A percentile compares a stretch with the other conserved stretches of the same genome.
phyloP scores from a whole-genome alignment of 2,113 vertebrate genomes.

The Heloderma charlesbogerti region DNA sequence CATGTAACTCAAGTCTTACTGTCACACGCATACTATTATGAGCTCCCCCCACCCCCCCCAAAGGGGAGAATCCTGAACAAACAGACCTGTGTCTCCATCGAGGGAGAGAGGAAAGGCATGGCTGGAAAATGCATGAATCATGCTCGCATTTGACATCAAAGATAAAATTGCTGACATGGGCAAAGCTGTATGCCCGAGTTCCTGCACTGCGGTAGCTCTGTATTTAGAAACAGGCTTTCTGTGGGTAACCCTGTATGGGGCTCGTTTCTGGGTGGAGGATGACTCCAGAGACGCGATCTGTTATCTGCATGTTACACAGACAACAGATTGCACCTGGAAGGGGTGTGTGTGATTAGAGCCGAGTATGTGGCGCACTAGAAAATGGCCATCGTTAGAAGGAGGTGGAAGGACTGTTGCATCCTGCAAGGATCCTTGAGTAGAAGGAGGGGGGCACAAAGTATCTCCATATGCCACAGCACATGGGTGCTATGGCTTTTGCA shows the following conservation, averaged over 20 bases:
- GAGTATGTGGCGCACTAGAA: constrained; percentile 40
- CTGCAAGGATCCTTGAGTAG: no score
- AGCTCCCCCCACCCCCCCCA: neutral
- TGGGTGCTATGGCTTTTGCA: no score
- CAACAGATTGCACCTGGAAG: constrained; percentile 20
- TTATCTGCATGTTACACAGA: constrained; percentile 24
- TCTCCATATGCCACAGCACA: no score
- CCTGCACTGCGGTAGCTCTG: fast-evolving
- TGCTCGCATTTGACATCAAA: neutral
- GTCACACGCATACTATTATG: neutral
- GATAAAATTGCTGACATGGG: constrained; percentile 42
- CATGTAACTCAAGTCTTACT: neutral
- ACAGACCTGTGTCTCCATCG: fast-evolving
- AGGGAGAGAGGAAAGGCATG: constrained; percentile 9
- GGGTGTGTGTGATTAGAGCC: constrained; percentile 44
- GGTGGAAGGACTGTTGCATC: no score
- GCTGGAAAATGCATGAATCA: constrained; percentile 38
- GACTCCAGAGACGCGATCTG: neutral
- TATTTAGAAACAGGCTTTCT: neutral
- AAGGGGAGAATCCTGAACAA: neutral
- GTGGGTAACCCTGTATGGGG: fast-evolving
- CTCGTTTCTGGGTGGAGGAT: fast-evolving
- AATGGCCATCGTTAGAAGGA: no score
- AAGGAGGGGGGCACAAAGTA: no score
- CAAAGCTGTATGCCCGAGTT: constrained; percentile 29